A percentile compares a stretch with the other conserved stretches of the same genome.
phyloP scores from a whole-genome alignment of 2,888 invertebrate species.

The Drosophila prolongata region DNA sequence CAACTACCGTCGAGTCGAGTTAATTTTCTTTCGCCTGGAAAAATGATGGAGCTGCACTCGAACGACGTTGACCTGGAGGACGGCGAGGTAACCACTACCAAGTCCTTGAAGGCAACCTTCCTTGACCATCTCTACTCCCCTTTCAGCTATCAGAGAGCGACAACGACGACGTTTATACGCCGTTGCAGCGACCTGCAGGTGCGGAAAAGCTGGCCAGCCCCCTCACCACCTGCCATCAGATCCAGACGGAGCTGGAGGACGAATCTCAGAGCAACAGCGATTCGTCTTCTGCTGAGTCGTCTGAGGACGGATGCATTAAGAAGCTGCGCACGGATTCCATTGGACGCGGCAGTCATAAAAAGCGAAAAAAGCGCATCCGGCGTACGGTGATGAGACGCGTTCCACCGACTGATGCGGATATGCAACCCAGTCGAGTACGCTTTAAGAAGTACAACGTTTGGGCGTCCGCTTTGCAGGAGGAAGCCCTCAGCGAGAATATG shows the following conservation, averaged over 20 bases:
- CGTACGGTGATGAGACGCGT: slow-evolving; percentile 82
- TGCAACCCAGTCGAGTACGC: slow-evolving; percentile 82
- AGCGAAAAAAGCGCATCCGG: slow-evolving; percentile 71
- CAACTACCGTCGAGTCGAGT: slow-evolving; percentile 47
- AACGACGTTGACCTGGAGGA: slow-evolving; percentile 88
- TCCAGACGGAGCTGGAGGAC: slow-evolving; percentile 68
- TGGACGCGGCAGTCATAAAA: slow-evolving; percentile 48
- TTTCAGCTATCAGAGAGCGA: slow-evolving; percentile 81
- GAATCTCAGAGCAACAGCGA: slow-evolving; percentile 74
- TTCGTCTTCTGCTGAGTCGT: slow-evolving; percentile 79
- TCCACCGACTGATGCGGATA: slow-evolving; percentile 56
- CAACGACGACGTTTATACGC: slow-evolving; percentile 82
- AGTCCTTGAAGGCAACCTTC: neutral
- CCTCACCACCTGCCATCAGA: slow-evolving; percentile 67
- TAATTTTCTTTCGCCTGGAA: slow-evolving; percentile 42
- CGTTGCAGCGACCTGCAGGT: slow-evolving; percentile 78
- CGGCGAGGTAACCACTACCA: slow-evolving; percentile 86
- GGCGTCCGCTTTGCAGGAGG: slow-evolving; percentile 90
- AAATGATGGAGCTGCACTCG: slow-evolving; percentile 64
- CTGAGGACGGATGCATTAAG: slow-evolving; percentile 81
- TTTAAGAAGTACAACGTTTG: slow-evolving; percentile 92
- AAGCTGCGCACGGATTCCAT: slow-evolving; percentile 63
- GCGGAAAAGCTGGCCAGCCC: slow-evolving; percentile 53
- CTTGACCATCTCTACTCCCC: slow-evolving; percentile 57
- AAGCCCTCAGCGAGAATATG: slow-evolving; percentile 91